These are phyloP conservation scores for Trypoxylon attenuatum DNA, from an alignment of 2,888 invertebrate species.

Conservation along the genomic window DNA sequence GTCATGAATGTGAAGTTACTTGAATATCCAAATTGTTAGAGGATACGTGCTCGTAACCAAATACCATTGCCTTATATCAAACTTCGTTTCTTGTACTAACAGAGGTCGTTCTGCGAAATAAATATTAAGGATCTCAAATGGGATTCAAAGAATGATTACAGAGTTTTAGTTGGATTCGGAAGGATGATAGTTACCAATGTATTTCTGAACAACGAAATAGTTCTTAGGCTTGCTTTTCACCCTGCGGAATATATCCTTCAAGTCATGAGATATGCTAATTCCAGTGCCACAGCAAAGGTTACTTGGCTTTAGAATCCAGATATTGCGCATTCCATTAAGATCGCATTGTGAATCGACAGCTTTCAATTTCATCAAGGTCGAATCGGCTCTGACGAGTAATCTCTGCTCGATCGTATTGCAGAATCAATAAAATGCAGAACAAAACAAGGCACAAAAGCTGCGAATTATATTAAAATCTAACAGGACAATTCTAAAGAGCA, in stretches of 20 bases:
- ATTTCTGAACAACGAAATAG: slow-evolving; percentile 91
- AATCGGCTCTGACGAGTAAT: slow-evolving; percentile 29
- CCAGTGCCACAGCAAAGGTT: slow-evolving; percentile 89
- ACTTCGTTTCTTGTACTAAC: slow-evolving; percentile 89
- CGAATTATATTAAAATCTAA: too few species aligned
- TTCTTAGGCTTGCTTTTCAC: slow-evolving; percentile 77
- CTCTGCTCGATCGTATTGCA: too few species aligned
- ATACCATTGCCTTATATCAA: slow-evolving; percentile 94
- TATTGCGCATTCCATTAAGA: slow-evolving; percentile 85
- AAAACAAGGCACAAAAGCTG: too few species aligned
- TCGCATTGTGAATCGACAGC: slow-evolving; percentile 64
- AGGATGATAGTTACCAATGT: slow-evolving; percentile 81
- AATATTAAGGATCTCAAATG: not conserved
- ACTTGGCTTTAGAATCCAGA: slow-evolving; percentile 94
- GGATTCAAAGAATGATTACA: not conserved
- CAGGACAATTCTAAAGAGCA: too few species aligned
- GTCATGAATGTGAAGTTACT: slow-evolving; percentile 69
- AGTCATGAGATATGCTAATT: slow-evolving; percentile 85
- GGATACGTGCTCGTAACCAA: slow-evolving; percentile 86
- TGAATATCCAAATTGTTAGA: slow-evolving; percentile 91
- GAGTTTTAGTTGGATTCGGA: not conserved
- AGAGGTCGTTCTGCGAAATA: slow-evolving; percentile 84
- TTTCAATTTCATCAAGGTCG: slow-evolving; percentile 56
- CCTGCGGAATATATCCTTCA: slow-evolving; percentile 83
- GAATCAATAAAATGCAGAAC: too few species aligned